Conservation (phyloP, 2,797 vertebrate genomes). For the Manis crassicaudata region DNA sequence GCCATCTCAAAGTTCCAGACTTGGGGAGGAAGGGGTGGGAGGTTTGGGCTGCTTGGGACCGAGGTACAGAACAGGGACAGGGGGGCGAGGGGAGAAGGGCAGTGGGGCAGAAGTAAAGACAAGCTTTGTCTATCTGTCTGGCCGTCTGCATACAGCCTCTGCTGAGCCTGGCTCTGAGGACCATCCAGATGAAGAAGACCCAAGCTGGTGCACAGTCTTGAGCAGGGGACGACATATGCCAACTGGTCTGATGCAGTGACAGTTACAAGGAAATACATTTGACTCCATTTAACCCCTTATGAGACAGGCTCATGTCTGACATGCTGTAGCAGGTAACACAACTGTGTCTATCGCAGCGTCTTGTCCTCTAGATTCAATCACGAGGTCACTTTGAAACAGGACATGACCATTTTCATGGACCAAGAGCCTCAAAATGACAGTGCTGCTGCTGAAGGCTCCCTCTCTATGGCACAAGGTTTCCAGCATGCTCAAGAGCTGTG, state of each 20-base stretch:
- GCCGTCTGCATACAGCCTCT: background rate
- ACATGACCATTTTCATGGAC: background rate
- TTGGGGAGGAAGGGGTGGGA: background rate
- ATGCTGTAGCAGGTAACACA: fast-evolving
- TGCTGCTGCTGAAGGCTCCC: background rate
- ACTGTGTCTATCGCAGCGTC: fast-evolving
- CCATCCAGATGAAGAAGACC: background rate
- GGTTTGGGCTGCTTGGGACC: background rate
- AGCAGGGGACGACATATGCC: background rate
- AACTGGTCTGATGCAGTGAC: background rate
- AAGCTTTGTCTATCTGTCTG: background rate
- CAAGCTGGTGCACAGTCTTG: background rate
- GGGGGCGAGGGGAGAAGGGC: no score
- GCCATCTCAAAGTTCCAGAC: background rate
- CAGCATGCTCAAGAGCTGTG: background rate
- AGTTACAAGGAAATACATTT: background rate
- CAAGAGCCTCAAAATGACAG: background rate
- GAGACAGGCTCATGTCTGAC: background rate
- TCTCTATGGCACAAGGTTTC: background rate
- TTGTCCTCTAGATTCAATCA: background rate
- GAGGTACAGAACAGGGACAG: no score
- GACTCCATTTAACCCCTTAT: background rate
- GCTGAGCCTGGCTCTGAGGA: background rate
- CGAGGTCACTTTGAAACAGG: background rate
- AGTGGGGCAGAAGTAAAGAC: no score